Conservation (phyloP, 64 coral and sea anemone genomes). For the Montipora cactus region DNA sequence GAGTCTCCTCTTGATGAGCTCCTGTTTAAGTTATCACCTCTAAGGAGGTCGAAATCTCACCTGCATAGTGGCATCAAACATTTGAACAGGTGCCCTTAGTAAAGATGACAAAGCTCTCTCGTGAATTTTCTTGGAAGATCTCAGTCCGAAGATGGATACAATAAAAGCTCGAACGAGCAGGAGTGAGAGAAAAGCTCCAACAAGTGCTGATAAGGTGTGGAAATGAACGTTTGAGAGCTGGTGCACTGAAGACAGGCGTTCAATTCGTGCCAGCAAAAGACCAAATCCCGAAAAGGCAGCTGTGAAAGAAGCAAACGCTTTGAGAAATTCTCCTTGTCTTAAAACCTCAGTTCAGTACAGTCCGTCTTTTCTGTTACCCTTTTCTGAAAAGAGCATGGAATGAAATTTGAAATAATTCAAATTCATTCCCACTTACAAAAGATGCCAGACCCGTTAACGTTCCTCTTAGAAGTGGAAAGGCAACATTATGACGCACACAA, state of each 20-base stretch:
- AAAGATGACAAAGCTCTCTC: slow-evolving; percentile 54
- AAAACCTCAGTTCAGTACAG: no score
- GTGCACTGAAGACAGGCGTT: slow-evolving; percentile 38
- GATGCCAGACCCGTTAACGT: no score
- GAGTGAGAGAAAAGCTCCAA: slow-evolving; percentile 26
- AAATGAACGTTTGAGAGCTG: slow-evolving; percentile 56
- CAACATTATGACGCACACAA: no score
- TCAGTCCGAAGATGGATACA: slow-evolving; percentile 34
- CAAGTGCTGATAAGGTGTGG: slow-evolving; percentile 3
- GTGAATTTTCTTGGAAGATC: slow-evolving; percentile 62
- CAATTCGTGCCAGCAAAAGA: slow-evolving; percentile 64
- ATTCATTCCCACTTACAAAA: no score
- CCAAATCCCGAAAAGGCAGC: slow-evolving; percentile 38
- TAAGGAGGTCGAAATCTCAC: neutral
- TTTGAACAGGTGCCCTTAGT: slow-evolving; percentile 42
- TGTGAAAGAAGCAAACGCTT: slow-evolving; percentile 3
- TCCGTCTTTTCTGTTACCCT: no score
- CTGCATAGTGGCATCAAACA: slow-evolving; percentile 53
- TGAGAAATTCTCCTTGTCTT: no score
- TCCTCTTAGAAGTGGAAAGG: no score
- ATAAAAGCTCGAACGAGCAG: slow-evolving; percentile 51
- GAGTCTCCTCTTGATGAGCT: no score
- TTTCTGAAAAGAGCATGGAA: no score
- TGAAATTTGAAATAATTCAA: no score
- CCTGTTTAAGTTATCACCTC: no score